These are phyloP conservation scores for Saguinus imperator DNA, from an alignment of 2,113 vertebrate species.

Conservation along the genomic window DNA sequence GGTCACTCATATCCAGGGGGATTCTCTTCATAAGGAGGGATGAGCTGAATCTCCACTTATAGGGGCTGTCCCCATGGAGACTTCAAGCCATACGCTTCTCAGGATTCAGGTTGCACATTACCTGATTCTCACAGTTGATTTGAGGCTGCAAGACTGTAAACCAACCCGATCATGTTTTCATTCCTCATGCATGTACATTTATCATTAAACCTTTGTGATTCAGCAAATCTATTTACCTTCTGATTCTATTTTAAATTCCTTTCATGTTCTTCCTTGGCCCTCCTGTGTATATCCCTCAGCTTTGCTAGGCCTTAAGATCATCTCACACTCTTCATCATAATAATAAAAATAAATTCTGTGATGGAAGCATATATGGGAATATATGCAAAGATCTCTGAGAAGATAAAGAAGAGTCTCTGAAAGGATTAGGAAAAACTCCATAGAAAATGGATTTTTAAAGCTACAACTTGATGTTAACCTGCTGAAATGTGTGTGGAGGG, in stretches of 20 bases:
- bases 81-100: background rate
- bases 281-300: background rate
- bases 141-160: background rate
- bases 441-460: background rate
- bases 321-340: background rate
- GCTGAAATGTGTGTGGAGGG: background rate
- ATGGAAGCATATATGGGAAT: background rate
- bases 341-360: background rate
- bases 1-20: background rate
- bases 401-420: background rate
- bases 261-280: background rate
- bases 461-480: background rate
- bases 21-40: background rate
- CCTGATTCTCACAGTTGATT: background rate
- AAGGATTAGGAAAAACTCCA: background rate
- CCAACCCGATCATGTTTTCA: background rate
- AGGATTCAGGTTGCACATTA: background rate
- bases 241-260: background rate
- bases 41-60: background rate
- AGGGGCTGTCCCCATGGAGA: background rate
- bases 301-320: background rate
- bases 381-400: background rate
- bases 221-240: background rate
- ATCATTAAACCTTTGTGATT: background rate
- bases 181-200: background rate